Evolutionary conservation across 2,888 invertebrate species (phyloP), one percentile per base, ranked within the genome.

Genomic region (Andrena bicolor): DNA sequence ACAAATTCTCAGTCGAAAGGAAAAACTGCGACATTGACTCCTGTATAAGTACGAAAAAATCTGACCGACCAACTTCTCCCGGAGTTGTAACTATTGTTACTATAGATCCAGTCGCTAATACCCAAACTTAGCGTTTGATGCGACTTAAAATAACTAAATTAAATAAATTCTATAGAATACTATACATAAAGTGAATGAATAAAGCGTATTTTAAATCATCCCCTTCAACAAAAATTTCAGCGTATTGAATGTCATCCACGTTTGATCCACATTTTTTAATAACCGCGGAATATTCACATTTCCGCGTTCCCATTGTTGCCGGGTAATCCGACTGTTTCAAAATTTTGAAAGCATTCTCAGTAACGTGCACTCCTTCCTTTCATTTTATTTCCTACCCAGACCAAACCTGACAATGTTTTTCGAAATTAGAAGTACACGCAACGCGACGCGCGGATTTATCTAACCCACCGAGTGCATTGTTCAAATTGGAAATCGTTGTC

Each of bases 381-480:
- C 56, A 10, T 56, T 48, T 35, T 10, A 8, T 53, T 68, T 56
- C 20, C 32, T 56, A 8, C 20, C 35, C 30, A 20, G 2, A 28
- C 7, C 0, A n/a, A n/a, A 13, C 20, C 32, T 61, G 32, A 4
- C 61, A 35, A 35, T 64, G 13, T 64, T 64, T 73, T 61, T 26
- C 5, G 3, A 49, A 32, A 60, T 60, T 49, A 61, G 23, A 28
- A 48, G 26, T 23, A 32, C 16, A 16, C 5, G n/a, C 26, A 35
- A 32, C 4, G 30, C 4, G 10, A n/a, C 49, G 5, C n/a, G 28
- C 28, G 41, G 23, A 30, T 74, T 66, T 41, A 66, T 72, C 26
- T 8, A 23, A 2, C 10, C 28, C 8, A 20, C 20, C 73, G 16
- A 23, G n/a, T 30, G 41, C 28, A 76, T 71, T 41, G 41, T 80